Percentiles rank a stretch among this genome's conserved stretches.
phyloP scores from a whole-genome alignment of 1,140 invertebrate genomes.

The Metopolophium dirhodum region DNA sequence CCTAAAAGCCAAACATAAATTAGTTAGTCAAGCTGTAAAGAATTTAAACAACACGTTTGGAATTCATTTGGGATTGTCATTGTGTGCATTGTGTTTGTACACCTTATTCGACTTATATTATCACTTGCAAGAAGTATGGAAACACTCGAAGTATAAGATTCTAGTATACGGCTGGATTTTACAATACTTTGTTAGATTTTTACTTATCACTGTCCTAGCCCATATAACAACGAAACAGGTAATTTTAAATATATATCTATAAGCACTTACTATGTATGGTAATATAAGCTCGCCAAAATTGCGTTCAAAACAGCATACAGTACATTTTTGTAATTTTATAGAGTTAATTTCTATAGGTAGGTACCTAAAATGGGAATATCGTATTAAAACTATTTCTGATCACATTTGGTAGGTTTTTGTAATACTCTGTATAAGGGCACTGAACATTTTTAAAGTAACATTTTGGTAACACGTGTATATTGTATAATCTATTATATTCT shows the following conservation, averaged over 20 bases:
- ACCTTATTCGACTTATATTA: conserved; percentile 21
- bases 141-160: background rate
- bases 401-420: background rate
- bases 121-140: background rate
- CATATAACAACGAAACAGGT: conserved; percentile 26
- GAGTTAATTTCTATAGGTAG: background rate
- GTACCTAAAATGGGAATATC: background rate
- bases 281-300: background rate
- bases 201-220: background rate
- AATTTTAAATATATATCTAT: background rate
- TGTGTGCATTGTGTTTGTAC: conserved; percentile 17
- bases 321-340: background rate
- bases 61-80: conserved; percentile 24
- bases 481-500: too few relatives aligned
- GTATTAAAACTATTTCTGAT: background rate
- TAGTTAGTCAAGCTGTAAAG: background rate
- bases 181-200: conserved; percentile 24
- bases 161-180: background rate
- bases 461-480: background rate
- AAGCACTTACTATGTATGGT: background rate
- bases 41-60: conserved; percentile 10
- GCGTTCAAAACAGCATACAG: background rate
- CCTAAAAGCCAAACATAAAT: conserved; percentile 11
- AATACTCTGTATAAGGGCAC: background rate
- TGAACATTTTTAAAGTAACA: background rate